Conservation (phyloP, 2,797 vertebrate species). For the Hylomyscus alleni region DNA sequence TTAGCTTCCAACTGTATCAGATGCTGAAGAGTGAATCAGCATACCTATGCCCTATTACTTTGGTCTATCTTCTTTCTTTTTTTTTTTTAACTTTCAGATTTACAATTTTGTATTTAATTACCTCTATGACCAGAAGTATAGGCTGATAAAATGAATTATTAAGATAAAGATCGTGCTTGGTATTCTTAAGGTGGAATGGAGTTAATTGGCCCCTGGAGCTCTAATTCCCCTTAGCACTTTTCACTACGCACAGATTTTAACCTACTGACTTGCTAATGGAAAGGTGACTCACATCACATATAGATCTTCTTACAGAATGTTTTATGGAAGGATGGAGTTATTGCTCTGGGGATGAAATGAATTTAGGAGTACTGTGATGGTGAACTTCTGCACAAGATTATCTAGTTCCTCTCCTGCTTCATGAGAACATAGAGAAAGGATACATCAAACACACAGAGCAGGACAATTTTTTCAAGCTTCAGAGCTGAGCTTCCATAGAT, state of each 20-base stretch:
- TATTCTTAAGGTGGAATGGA: slow-evolving; percentile 53
- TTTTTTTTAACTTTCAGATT: neutral
- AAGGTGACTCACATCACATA: neutral
- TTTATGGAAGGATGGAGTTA: neutral
- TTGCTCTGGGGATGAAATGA: neutral
- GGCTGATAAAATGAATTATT: slow-evolving; percentile 34
- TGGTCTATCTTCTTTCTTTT: neutral
- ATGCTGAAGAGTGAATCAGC: neutral
- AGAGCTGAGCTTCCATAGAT: neutral
- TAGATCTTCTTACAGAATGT: slow-evolving; percentile 19
- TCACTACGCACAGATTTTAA: slow-evolving; percentile 55
- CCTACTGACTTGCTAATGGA: slow-evolving; percentile 40
- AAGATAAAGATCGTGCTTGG: neutral
- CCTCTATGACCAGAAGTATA: slow-evolving; percentile 8
- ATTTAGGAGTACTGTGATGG: neutral
- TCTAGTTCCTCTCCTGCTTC: neutral
- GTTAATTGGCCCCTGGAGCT: slow-evolving; percentile 61
- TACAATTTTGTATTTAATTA: slow-evolving; percentile 30
- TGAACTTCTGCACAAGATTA: neutral
- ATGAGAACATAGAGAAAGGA: neutral
- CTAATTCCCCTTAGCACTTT: neutral
- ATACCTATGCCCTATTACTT: neutral
- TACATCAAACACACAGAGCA: neutral
- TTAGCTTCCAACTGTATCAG: accelerated
- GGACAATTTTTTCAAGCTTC: neutral